Conservation (phyloP, 2,113 vertebrate species). For the Pangasianodon gigas region DNA sequence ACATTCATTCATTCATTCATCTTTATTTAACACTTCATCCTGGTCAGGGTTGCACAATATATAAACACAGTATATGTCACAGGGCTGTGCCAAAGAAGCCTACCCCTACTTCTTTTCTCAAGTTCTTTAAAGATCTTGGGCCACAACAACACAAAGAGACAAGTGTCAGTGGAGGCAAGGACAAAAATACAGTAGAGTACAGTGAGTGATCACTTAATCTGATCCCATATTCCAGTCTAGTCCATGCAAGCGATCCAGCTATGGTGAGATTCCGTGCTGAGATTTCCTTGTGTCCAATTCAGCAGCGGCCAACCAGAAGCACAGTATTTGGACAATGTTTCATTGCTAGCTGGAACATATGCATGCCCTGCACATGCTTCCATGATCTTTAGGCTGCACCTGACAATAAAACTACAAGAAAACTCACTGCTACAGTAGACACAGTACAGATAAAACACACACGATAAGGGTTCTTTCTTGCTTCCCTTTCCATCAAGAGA, state of each 20-base stretch:
- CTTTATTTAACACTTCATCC: not conserved
- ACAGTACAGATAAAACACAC: not conserved
- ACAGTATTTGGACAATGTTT: too few species aligned
- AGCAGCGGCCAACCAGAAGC: not conserved
- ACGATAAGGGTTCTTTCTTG: not conserved
- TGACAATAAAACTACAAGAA: not conserved
- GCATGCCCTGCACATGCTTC: too few species aligned
- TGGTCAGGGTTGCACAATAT: not conserved
- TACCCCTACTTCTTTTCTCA: not conserved
- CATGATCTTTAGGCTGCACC: not conserved
- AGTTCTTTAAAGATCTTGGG: not conserved
- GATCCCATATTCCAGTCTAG: not conserved
- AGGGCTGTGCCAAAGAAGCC: not conserved
- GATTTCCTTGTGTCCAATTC: too few species aligned
- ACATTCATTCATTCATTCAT: not conserved
- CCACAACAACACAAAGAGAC: not conserved
- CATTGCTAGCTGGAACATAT: too few species aligned
- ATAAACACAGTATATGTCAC: not conserved
- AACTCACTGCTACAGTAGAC: not conserved
- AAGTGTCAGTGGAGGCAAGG: not conserved
- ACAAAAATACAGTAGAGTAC: not conserved
- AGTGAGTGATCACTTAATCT: not conserved
- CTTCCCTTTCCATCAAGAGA: not conserved
- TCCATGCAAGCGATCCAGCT: not conserved
- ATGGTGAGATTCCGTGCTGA: not conserved